A percentile compares a stretch with the other conserved stretches of the same genome.
Conservation (phyloP, 2,113 vertebrate genomes). For the Triplophysa dalaica region DNA sequence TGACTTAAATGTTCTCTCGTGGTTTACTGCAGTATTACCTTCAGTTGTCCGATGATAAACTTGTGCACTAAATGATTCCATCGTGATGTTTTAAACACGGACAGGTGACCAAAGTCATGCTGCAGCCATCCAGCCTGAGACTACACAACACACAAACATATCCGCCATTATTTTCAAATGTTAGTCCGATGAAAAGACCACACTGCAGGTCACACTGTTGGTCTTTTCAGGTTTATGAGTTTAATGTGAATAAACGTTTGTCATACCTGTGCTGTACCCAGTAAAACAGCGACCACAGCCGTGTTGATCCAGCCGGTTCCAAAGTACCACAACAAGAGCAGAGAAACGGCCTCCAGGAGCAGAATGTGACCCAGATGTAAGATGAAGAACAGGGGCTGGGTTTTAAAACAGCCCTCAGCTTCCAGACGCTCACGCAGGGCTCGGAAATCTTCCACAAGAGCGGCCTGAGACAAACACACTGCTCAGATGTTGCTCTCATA, state of each 20-base stretch:
- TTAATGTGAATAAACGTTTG: too few relatives aligned
- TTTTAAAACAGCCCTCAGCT: conserved; percentile 79
- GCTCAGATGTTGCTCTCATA: too few relatives aligned
- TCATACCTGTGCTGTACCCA: conserved; percentile 85
- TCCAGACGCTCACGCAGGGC: conserved; percentile 75
- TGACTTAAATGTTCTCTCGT: not conserved
- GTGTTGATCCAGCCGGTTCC: conserved; percentile 87
- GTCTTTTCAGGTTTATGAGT: too few relatives aligned
- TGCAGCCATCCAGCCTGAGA: conserved; percentile 93
- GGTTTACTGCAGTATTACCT: conserved; percentile 73
- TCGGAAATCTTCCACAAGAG: conserved; percentile 84
- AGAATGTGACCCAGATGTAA: conserved; percentile 85
- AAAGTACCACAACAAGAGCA: conserved; percentile 76
- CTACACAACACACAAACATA: conserved; percentile 61
- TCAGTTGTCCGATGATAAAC: conserved; percentile 90
- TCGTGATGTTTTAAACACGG: conserved; percentile 85
- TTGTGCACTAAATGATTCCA: conserved; percentile 92
- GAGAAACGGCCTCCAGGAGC: conserved; percentile 80
- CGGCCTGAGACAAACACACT: conserved; percentile 66
- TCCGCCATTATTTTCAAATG: too few relatives aligned
- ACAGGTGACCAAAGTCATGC: conserved; percentile 94
- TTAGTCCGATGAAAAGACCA: too few relatives aligned
- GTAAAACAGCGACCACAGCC: conserved; percentile 73
- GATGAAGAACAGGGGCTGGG: conserved; percentile 83
- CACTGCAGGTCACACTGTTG: too few relatives aligned